Evolutionary conservation across 1,140 invertebrate species (phyloP).

Genomic region (Ridgeia piscesae): DNA sequence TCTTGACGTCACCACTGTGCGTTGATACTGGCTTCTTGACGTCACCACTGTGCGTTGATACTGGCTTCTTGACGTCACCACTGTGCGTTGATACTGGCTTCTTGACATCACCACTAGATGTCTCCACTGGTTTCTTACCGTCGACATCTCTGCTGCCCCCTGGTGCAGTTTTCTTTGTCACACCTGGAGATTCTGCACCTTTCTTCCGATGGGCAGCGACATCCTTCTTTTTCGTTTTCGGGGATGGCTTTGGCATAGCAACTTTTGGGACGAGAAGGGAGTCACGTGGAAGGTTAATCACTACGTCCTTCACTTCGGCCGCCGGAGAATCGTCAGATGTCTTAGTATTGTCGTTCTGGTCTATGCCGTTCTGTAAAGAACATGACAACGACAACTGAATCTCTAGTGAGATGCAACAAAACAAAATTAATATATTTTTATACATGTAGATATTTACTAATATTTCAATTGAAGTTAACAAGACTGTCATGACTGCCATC

Average conservation of each 20-base stretch:
- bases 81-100: neutral
- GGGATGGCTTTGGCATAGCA: neutral
- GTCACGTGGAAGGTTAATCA: neutral
- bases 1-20: neutral
- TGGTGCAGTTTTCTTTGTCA: neutral
- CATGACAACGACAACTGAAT: neutral
- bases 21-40: neutral
- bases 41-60: neutral
- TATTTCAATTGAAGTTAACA: too few relatives aligned
- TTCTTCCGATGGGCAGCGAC: neutral
- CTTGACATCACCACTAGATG: neutral
- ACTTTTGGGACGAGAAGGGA: neutral
- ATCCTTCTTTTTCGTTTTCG: neutral
- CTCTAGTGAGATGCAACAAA: too few relatives aligned
- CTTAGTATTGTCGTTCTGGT: neutral
- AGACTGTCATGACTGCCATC: too few relatives aligned
- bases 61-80: neutral
- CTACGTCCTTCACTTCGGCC: neutral
- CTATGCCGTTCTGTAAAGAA: neutral
- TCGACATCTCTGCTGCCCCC: neutral
- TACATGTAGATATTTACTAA: too few relatives aligned
- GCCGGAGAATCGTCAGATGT: neutral
- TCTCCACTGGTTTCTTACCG: neutral
- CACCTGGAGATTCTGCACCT: neutral
- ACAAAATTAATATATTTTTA: too few relatives aligned